These are phyloP conservation scores for Heteropelma amictum DNA, from an alignment of 2,888 invertebrate genomes.

Conservation along the genomic window DNA sequence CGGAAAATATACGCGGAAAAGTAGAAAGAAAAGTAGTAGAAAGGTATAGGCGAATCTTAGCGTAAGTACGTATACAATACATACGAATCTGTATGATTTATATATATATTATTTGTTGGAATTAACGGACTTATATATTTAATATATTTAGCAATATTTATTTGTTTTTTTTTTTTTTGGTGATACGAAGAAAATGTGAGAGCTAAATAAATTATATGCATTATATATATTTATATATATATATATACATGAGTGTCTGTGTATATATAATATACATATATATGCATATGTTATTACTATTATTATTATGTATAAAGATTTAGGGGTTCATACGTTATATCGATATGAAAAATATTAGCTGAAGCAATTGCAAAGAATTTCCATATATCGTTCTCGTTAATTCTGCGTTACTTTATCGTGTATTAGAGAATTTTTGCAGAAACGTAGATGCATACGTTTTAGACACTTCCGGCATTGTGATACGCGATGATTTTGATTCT, in stretches of 20 bases:
- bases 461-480: conserved; percentile 35
- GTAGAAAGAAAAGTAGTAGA: conserved; percentile 34
- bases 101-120: conserved; percentile 76
- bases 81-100: conserved; percentile 38
- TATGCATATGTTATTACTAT: conserved; percentile 17
- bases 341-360: conserved; percentile 44
- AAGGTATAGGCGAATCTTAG: conserved; percentile 35
- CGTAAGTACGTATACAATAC: conserved; percentile 12
- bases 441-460: neutral
- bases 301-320: conserved; percentile 31
- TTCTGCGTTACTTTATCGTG: conserved; percentile 5
- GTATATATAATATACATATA: conserved; percentile 30
- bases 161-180: conserved; percentile 77
- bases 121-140: conserved; percentile 71
- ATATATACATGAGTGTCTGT: conserved; percentile 58
- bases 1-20: neutral
- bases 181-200: conserved; percentile 66
- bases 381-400: conserved; percentile 7
- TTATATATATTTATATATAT: conserved; percentile 58
- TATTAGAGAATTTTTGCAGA: neutral
- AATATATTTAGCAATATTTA: conserved; percentile 76
- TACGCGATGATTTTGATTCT: conserved; percentile 25
- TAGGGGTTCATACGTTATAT: conserved; percentile 46
- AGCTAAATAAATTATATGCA: conserved; percentile 50
- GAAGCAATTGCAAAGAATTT: conserved; percentile 42